Evolutionary conservation across 2,113 vertebrate species (phyloP), one percentile per base, ranked within the genome.

Genomic region (Podocnemis expansa): DNA sequence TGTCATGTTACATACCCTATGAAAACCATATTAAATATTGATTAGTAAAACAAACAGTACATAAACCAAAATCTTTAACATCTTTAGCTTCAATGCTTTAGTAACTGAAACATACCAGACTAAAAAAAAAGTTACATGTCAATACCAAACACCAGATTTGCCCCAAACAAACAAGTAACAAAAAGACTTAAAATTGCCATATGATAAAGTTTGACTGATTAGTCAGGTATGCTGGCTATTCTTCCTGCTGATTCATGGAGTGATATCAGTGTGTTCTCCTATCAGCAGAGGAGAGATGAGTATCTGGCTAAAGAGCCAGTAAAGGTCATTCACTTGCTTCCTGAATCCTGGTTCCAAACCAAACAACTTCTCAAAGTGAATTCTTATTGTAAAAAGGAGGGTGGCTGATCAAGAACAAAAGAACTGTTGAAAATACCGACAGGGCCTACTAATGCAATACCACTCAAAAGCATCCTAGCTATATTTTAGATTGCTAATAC

Each of bases 1-100:
- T 96, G 97, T 97, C 97, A 97, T 97, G 97, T 97, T 97, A 97
- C 94, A 97, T 97, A 97, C 92, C 97, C 97, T 97, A 97, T 96
- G 96, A 97, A 97, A 97, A 97, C 97, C 97, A 97, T 91, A 97
- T 97, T 97, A 97, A 97, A 97, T 96, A 97, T 96, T 94, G 95
- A 97, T 97, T 97, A 97, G 97, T 97, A 81, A 97, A 96, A 96
- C 96, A 96, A 89, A 87, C 94, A 96, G 94, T 54, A 96, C 49
- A 96, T 82, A 96, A 96, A 95, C 89, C 90, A 94, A 88, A 96
- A 89, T 95, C 90, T 97, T 96, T 92, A 78, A 97, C 67, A 90
- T 95, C 89, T 94, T 90, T 88, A 89, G n/a, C 22, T 83, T 76
- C n/a, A 95, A 95, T 7, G 93, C 54, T 85, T 94, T 70, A 79